phyloP scores from a whole-genome alignment of 2,113 vertebrate species.

The Podarcis cretensis region DNA sequence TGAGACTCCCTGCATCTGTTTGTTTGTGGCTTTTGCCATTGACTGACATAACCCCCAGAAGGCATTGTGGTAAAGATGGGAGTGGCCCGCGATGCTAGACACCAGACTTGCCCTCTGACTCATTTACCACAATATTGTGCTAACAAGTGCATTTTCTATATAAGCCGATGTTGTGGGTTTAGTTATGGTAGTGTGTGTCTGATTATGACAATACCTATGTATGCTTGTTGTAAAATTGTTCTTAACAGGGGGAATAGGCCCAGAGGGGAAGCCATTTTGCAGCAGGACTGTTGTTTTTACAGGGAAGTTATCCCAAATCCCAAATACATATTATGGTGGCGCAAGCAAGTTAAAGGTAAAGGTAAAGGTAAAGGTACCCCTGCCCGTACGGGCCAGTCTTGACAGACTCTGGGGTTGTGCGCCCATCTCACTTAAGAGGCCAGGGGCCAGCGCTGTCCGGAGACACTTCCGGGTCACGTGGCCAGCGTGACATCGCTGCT shows the following conservation, averaged over 20 bases:
- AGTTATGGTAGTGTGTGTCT: neutral
- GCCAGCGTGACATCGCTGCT: no score
- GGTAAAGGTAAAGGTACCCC: no score
- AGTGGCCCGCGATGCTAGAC: neutral
- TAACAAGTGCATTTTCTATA: neutral
- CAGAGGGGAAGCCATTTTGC: neutral
- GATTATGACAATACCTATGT: neutral
- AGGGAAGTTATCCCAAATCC: neutral
- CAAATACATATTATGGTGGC: neutral
- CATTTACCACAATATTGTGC: neutral
- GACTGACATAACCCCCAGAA: neutral
- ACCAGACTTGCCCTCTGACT: neutral
- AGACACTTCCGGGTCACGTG: no score
- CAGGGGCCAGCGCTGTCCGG: no score
- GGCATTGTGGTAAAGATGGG: neutral
- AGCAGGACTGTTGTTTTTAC: neutral
- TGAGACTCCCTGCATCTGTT: neutral
- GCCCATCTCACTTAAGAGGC: no score
- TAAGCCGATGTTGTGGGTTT: neutral
- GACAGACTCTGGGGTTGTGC: no score
- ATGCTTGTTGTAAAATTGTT: neutral
- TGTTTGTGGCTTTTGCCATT: neutral
- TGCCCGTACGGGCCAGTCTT: no score
- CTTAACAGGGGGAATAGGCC: neutral
- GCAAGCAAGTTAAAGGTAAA: neutral